These are phyloP conservation scores for Lysiphlebus fabarum DNA, from an alignment of 1,140 invertebrate genomes.

Conservation along the genomic window DNA sequence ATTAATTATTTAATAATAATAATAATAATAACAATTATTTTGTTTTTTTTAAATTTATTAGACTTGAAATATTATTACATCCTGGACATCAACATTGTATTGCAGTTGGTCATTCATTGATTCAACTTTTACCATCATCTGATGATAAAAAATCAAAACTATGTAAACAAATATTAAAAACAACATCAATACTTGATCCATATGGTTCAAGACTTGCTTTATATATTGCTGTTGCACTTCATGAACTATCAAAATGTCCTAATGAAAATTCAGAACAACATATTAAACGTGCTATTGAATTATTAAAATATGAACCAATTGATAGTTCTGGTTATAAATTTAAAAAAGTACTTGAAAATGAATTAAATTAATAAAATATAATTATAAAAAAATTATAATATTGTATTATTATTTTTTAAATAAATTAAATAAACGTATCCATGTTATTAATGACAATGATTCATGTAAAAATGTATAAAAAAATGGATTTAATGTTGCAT, in stretches of 20 bases:
- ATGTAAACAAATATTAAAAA: conserved; percentile 65
- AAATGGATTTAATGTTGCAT: conserved; percentile 58
- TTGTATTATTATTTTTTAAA: conserved; percentile 6
- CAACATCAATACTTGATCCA: conserved; percentile 67
- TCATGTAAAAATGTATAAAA: conserved; percentile 59
- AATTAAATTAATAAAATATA: conserved; percentile 32
- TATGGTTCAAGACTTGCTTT: conserved; percentile 66
- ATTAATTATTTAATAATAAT: conserved; percentile 5
- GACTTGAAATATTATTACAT: conserved; percentile 67
- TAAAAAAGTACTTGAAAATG: conserved; percentile 41
- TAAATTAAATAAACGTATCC: conserved; percentile 17
- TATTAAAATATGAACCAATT: conserved; percentile 55
- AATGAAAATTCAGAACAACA: conserved; percentile 51
- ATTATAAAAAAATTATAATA: no score
- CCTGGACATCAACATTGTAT: conserved; percentile 79
- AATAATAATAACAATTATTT: no score
- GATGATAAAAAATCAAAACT: conserved; percentile 62
- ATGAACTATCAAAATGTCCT: conserved; percentile 64
- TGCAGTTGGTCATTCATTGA: conserved; percentile 72
- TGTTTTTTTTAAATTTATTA: conserved; percentile 35
- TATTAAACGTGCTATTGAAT: conserved; percentile 48
- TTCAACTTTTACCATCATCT: conserved; percentile 64
- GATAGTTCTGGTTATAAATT: conserved; percentile 56
- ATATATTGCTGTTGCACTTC: conserved; percentile 68
- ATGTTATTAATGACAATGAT: conserved; percentile 40